Evolutionary conservation across 2,797 vertebrate species (phyloP), one percentile per base, ranked within the genome.

Genomic region (Parauchenoglanis ngamensis): DNA sequence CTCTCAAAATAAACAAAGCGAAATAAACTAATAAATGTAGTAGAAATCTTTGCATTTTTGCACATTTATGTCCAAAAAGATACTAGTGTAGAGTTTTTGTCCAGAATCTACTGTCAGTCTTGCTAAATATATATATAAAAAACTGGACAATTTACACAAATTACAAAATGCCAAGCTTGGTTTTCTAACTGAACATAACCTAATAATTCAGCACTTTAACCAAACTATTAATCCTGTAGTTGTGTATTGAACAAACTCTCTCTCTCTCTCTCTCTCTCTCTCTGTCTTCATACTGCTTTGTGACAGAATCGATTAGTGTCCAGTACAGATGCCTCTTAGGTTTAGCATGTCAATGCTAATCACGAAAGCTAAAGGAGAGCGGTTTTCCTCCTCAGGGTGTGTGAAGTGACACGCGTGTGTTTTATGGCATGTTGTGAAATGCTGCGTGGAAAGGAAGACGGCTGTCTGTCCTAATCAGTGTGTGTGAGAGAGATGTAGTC

Each of bases 401-500:
- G 35, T 28, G 46, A 76, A 25, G n/a, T 46, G 19, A 77, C 49
- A 77, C 0, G 54, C 11, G 12, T 54, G 68, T 70, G 86, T 81
- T 86, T 85, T 67, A 52, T 28, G 61, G n/a, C 25, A 40, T 40
- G 67, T 19, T 40, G 67, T 21, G 15, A 70, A 31, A 70, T 7
- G 7, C 73, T 80, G 81, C 85, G 52, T 83, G 88, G 84, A 73
- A 35, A 86, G 73, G 68, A 88, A 57, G 90, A 90, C 87, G 56
- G 76, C 89, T 92, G 92, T 92, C 92, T 90, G 88, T 92, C 91
- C 93, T 86, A 92, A 91, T 93, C 92, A 91, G 90, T 91, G 90
- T 93, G 90, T 92, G 31, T 70, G 31, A 35, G 67, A 68, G 35
- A 40, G 46, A 49, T 2, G 2, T 0, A 44, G 15, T 21, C 17